Base-by-base conservation (phyloP, 1,140 invertebrate species). In the Drosophila pectinifera region DNA sequence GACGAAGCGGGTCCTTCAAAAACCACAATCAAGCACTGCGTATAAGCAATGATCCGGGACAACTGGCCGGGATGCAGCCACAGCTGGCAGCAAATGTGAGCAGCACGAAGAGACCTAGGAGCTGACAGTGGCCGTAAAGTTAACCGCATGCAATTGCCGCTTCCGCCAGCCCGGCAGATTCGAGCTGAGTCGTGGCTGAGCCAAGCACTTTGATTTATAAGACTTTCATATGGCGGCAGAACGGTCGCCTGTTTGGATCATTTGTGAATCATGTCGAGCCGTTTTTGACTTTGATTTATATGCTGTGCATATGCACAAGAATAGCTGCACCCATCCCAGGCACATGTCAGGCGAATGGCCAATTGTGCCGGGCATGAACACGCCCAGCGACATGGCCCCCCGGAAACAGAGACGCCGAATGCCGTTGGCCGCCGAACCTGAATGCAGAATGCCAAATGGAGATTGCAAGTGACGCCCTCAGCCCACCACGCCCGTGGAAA, bases 241-340 rank as follows among this genome's bases (percentile, higher is more conserved):
- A 36, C 48, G 64, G 63, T 64, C 73, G 64, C 59, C 73, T 75
- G 72, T 83, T 89, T 80, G 80, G 73, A 89, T 88, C 85, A 83
- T 88, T 88, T 89, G 84, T 80, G 85, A 89, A 89, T 89, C 85
- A 89, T 88, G 83, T 82, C 73, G 61, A 74, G 74, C 78, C 76
- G 77, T 80, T 82, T 65, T 63, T 80, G 85, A 88, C 85, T 83
- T 89, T 89, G 85, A 89, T 89, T 89, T 85, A 85, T 85, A 75
- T 68, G 78, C 78, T 62, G 69, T 76, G 69, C 78, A 82, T 84
- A 86, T 80, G 74, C 55, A 73, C 34, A 46, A 56, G 24, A 45
- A 43, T 57, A 36, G 49, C 13, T 53, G 18, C 49, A 22, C 13
- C 31, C 34, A 22, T 41, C 28, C 38, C 20, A 49, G 59, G 59